Evolutionary conservation across 92 coral and sea anemone genomes (phyloP), one percentile per base, ranked within the genome.

Genomic region (Heliopora coerulea): DNA sequence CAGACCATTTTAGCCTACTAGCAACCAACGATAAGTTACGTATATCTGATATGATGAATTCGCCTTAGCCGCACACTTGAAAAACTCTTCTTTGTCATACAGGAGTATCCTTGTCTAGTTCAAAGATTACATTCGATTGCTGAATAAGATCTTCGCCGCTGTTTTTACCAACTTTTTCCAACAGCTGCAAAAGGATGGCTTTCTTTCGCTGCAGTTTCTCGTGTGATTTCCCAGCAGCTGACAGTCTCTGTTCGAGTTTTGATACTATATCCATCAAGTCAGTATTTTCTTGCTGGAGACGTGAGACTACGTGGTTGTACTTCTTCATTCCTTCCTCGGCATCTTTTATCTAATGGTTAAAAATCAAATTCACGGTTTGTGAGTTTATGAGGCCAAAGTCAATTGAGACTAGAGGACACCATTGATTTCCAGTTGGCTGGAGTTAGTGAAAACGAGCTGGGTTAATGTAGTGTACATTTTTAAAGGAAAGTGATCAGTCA

Each of bases 271-370:
- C 83, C 65, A 83, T 83, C 2, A 95, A 84, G 32, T 95, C 95
- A 23, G 82, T 73, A 73, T 95, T 95, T 67, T 95, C 99, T 14
- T 87, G 85, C 49, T 95, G 91, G 29, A 95, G 72, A 49, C 90
- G 86, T 48, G 88, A 92, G 78, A 95, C 91, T 59, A 95, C 87
- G 57, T 90, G 85, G 84, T 86, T 96, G 62, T 92, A 90, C 3
- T 91, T 84, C 66, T 90, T 89, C 56, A 95, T 78, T 52, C 89
- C 93, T n/a, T 68, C 67, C 54, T 95, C 99, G n/a, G 97, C 99
- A 15, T 87, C 87, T 77, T 95, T 91, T 78, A 95, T 79, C 99
- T 95, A 41, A 34, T 65, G 65, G 23, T 50, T 21, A 76, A 68
- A 56, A 3, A 50, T 50, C 17, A 50, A 17, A 50, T 50, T 23